These are phyloP conservation scores for Sphecodes monilicornis DNA, from an alignment of 2,888 invertebrate genomes.

Conservation along the genomic window DNA sequence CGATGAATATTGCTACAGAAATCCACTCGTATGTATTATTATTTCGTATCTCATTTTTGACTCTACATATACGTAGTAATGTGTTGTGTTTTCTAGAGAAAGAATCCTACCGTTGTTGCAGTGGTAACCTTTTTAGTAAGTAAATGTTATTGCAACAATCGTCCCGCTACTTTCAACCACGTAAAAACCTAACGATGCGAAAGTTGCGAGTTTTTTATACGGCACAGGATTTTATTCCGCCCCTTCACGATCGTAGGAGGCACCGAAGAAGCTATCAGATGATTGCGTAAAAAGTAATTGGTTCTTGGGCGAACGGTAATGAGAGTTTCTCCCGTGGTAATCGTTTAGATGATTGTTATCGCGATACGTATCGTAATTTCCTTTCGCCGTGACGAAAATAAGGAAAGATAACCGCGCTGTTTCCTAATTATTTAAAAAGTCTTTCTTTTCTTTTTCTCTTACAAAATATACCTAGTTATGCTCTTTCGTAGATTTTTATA, in stretches of 20 bases:
- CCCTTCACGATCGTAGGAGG: conserved; percentile 24
- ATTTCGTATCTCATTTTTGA: conserved; percentile 2
- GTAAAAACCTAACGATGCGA: conserved; percentile 51
- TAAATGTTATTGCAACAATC: conserved; percentile 25
- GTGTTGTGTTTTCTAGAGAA: not conserved
- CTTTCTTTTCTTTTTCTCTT: not conserved
- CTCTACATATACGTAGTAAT: not conserved
- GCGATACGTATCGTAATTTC: conserved; percentile 42
- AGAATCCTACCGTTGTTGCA: not conserved
- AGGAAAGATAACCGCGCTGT: not conserved
- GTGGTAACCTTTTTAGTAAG: conserved; percentile 11
- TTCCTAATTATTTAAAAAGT: conserved; percentile 10
- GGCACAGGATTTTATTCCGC: conserved; percentile 39
- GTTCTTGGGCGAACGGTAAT: conserved; percentile 52
- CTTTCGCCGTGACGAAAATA: not conserved
- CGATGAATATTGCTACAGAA: not conserved
- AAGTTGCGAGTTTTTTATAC: conserved; percentile 46
- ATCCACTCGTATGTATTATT: not conserved
- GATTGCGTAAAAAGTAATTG: conserved; percentile 60
- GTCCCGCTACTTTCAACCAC: not conserved
- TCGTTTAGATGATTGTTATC: conserved; percentile 54
- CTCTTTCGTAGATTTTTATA: not conserved
- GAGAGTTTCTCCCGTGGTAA: conserved; percentile 44
- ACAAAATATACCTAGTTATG: not conserved
- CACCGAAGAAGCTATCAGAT: conserved; percentile 52